Evolutionary conservation across 2,888 invertebrate genomes (phyloP).

Genomic region (Onchidella celtica): DNA sequence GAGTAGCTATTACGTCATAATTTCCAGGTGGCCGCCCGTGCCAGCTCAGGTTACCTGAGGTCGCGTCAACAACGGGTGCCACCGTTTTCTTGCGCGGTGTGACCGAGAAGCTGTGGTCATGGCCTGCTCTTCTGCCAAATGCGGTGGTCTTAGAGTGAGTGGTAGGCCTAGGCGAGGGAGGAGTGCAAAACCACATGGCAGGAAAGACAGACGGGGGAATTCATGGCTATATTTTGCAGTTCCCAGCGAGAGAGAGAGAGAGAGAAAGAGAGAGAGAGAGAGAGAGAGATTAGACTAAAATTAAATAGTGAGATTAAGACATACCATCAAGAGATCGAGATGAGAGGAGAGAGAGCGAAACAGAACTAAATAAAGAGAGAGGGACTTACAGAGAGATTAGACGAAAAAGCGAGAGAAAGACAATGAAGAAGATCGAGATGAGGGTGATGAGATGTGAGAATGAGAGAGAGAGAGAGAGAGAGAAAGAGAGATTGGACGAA

Average conservation of each 20-base stretch:
- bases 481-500: not conserved
- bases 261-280: constrained; percentile 20
- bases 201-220: too few relatives aligned
- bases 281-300: not conserved
- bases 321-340: not conserved
- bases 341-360: constrained; percentile 17
- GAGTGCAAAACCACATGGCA: too few relatives aligned
- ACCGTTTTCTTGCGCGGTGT: too few relatives aligned
- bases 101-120: too few relatives aligned
- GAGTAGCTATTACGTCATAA: too few relatives aligned
- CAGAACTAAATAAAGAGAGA: not conserved
- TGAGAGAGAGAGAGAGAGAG: not conserved
- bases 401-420: not conserved
- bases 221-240: too few relatives aligned
- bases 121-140: too few relatives aligned
- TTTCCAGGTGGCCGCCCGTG: too few relatives aligned
- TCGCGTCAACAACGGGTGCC: too few relatives aligned
- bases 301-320: not conserved
- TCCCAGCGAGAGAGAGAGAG: constrained; percentile 15
- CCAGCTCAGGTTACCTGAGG: too few relatives aligned
- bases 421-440: not conserved
- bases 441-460: not conserved
- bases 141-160: too few relatives aligned
- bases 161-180: too few relatives aligned
- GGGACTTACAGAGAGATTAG: not conserved